Percentiles rank a stretch among this genome's conserved stretches.
phyloP scores from a whole-genome alignment of 37 sponge, comb jelly and placozoan genomes.

The Chondrosia reniformis region DNA sequence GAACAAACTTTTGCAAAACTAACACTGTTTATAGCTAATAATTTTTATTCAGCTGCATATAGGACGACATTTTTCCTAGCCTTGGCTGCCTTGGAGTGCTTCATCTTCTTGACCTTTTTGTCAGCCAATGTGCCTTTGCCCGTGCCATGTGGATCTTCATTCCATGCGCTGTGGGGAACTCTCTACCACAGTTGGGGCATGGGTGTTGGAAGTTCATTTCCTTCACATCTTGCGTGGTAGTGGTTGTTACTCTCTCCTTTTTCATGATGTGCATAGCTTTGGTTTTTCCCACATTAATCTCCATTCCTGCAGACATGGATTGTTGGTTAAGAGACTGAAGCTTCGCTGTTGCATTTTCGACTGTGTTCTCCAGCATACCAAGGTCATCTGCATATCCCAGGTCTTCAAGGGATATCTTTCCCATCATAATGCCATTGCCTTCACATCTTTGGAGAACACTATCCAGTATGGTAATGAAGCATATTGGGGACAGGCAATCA shows the following conservation, averaged over 20 bases:
- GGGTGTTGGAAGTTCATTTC: conserved; percentile 1
- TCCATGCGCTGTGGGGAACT: neutral
- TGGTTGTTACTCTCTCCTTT: neutral
- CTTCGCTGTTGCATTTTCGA: conserved; percentile 1
- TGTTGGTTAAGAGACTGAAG: neutral
- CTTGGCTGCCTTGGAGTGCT: neutral
- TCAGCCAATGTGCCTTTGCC: neutral
- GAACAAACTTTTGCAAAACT: too few relatives aligned
- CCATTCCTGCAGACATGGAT: neutral
- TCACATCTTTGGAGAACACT: neutral
- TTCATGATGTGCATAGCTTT: neutral
- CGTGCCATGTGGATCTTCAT: conserved; percentile 1
- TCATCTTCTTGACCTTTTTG: neutral
- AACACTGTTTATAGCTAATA: too few relatives aligned
- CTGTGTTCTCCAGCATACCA: neutral
- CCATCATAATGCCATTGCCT: neutral
- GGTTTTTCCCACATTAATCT: neutral
- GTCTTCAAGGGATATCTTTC: neutral
- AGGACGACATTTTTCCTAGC: neutral
- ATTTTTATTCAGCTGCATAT: too few relatives aligned
- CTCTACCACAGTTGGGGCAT: neutral
- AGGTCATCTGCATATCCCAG: conserved; percentile 3
- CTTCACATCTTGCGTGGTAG: conserved; percentile 6
- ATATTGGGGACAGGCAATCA: neutral
- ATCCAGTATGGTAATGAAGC: neutral